phyloP scores from a whole-genome alignment of 2,797 vertebrate species.

The Phataginus tetradactyla region DNA sequence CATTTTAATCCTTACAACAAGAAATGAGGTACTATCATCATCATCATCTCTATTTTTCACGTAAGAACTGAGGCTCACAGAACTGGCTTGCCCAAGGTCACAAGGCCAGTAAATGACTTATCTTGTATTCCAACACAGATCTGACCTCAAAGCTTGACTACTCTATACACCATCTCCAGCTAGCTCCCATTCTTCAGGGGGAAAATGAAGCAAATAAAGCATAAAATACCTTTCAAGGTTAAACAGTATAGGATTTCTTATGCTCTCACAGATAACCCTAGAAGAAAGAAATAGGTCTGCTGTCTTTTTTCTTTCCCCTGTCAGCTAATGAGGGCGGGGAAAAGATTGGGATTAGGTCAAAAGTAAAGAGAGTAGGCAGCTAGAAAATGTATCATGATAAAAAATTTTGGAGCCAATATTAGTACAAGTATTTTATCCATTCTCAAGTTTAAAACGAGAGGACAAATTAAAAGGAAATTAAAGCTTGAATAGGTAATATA shows the following conservation, averaged over 20 bases:
- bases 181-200: background rate
- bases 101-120: background rate
- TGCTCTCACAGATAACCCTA: background rate
- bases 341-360: background rate
- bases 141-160: background rate
- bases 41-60: background rate
- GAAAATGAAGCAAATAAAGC: conserved; percentile 3
- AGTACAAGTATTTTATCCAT: background rate
- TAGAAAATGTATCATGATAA: conserved; percentile 11
- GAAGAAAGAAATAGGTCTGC: conserved; percentile 18
- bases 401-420: background rate
- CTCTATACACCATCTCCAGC: background rate
- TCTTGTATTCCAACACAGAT: conserved; percentile 1
- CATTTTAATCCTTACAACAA: conserved; percentile 8
- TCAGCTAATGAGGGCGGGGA: background rate
- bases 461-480: conserved; percentile 34
- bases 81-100: background rate
- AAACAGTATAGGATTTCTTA: conserved; percentile 46
- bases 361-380: background rate
- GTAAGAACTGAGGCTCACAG: conserved; percentile 19
- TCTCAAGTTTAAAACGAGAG: conserved; percentile 22
- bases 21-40: background rate
- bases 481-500: conserved; percentile 1
- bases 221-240: background rate
- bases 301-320: background rate